Base-by-base conservation (phyloP, 2,797 vertebrate species). In the Xiphophorus birchmanni region DNA sequence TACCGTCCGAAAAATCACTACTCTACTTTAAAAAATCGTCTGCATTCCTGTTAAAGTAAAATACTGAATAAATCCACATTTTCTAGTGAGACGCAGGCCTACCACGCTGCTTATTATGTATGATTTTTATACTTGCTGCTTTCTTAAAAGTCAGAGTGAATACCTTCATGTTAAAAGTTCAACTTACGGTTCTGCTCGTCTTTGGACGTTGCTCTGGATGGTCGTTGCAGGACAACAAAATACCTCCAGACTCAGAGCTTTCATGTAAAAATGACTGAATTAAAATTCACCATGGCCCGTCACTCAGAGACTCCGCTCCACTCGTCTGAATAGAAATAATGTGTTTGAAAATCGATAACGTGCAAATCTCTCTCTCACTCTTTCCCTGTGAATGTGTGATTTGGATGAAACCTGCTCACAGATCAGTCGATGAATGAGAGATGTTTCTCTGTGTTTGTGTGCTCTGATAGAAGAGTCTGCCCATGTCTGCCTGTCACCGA, bases 301-400 rank as follows among this genome's bases (percentile, higher is more conserved):
- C 89, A 73, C 71, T 91, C 74, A 72, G 73, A 82, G 73, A 82
- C 76, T 75, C 78, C 83, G 1, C 86, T 86, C 21, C 47, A 71
- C 74, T 91, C 71, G 88, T 88, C 79, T 83, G 58, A 90, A 89
- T 83, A n/a, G 79, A 89, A 86, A 91, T 18, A 86, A 91, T 87
- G 81, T 82, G 83, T 91, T 89, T 79, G 89, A 89, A 87, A 93
- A 91, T 89, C 86, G 88, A 89, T 90, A 84, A 75, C 37, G 50
- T 6, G 29, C 29, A 79, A 80, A 92, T 77, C 74, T 82, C 85
- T 82, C 85, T 89, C 80, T 90, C 80, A 60, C 50, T 89, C 80
- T 78, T 54, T 76, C 81, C 69, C 73, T 18, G 0, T 82, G 82
- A 89, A 88, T 91, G 71, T 74, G 18, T 86, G 81, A 90, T 85